Conservation (phyloP, 2,113 vertebrate species). For the Notarius quadriscutis region DNA sequence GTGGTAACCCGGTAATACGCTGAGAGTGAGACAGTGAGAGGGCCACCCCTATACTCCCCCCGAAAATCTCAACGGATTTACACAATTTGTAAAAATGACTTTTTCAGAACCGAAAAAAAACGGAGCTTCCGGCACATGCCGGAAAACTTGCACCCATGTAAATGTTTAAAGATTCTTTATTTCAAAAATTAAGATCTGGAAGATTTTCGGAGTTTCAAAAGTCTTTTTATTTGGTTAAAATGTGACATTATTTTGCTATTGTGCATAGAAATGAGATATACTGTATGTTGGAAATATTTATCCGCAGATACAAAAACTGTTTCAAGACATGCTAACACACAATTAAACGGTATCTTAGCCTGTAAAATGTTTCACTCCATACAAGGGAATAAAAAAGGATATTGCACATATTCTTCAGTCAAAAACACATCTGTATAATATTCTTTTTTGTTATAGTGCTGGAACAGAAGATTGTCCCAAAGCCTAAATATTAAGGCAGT, state of each 20-base stretch:
- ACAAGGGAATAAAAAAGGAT: not conserved
- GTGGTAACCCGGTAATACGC: no score
- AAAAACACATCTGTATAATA: not conserved
- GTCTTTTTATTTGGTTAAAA: not conserved
- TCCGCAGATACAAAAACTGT: not conserved
- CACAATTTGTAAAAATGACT: no score
- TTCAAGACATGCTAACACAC: not conserved
- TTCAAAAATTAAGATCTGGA: not conserved
- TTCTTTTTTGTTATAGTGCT: conserved; percentile 18
- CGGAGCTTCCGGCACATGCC: no score
- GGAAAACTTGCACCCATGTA: no score
- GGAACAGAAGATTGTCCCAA: conserved; percentile 21
- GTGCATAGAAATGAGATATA: no score
- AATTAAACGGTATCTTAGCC: not conserved
- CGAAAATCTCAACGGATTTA: no score
- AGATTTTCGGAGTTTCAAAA: not conserved
- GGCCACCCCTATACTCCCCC: no score
- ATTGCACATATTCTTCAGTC: conserved; percentile 6
- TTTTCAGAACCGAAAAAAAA: no score
- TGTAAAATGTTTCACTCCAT: not conserved
- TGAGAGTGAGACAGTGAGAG: no score
- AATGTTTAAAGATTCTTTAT: not conserved
- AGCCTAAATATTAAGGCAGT: conserved; percentile 14
- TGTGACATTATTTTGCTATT: not conserved
- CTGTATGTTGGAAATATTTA: not conserved